Conservation (phyloP, 2,888 invertebrate species). For the Netelia inedita region DNA sequence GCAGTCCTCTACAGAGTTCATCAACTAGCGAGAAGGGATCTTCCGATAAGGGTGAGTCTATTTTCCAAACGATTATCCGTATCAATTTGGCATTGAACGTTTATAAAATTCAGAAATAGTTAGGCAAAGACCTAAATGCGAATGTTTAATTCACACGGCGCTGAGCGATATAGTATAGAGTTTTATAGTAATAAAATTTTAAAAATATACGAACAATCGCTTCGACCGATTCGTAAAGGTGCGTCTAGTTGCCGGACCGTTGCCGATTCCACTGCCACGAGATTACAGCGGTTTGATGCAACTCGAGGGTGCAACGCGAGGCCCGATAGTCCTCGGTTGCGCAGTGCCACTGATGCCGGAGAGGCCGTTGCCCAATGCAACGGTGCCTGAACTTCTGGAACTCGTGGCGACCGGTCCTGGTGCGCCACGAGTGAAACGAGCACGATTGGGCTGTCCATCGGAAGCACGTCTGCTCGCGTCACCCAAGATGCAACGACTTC, state of each 20-base stretch:
- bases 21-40: slow-evolving; percentile 85
- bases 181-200: background rate
- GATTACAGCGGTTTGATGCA: slow-evolving; percentile 86
- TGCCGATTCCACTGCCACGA: slow-evolving; percentile 82
- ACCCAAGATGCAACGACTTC: slow-evolving; percentile 85
- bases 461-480: slow-evolving; percentile 84
- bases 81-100: background rate
- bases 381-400: slow-evolving; percentile 82
- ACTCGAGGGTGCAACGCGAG: slow-evolving; percentile 81
- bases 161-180: slow-evolving; percentile 9
- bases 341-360: slow-evolving; percentile 84
- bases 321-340: slow-evolving; percentile 85
- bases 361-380: slow-evolving; percentile 79
- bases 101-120: background rate
- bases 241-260: slow-evolving; percentile 85
- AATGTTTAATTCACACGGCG: too few species aligned
- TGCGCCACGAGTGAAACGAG: slow-evolving; percentile 82
- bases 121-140: too few species aligned
- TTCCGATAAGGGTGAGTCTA: slow-evolving; percentile 84
- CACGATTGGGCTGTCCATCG: slow-evolving; percentile 82
- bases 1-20: slow-evolving; percentile 86
- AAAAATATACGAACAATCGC: background rate
- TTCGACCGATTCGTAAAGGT: slow-evolving; percentile 76
- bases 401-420: slow-evolving; percentile 83
- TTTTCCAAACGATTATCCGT: background rate